phyloP scores from a whole-genome alignment of 1,140 invertebrate genomes.

The Zaprionus davidi region DNA sequence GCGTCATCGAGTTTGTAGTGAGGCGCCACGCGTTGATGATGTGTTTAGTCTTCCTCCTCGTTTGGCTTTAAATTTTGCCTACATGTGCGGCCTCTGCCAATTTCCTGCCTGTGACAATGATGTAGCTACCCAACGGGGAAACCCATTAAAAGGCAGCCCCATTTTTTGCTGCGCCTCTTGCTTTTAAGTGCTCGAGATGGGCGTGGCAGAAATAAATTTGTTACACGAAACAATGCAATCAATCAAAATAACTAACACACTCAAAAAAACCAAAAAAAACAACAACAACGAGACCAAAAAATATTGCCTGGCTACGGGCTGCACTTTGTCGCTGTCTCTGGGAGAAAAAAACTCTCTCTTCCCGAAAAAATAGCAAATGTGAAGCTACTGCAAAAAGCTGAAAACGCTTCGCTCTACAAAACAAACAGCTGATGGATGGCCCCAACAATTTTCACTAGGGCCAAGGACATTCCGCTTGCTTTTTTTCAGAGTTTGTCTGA shows the following conservation, averaged over 20 bases:
- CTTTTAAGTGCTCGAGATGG: slow-evolving; percentile 38
- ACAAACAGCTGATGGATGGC: slow-evolving; percentile 60
- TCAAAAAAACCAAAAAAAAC: neutral
- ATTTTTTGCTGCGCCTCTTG: slow-evolving; percentile 26
- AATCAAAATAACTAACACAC: slow-evolving; percentile 64
- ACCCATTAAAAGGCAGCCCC: slow-evolving; percentile 32
- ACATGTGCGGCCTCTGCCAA: slow-evolving; percentile 40
- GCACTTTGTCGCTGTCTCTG: slow-evolving; percentile 58
- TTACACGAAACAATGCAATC: slow-evolving; percentile 68
- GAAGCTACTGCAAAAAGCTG: slow-evolving; percentile 36
- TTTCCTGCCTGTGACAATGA: slow-evolving; percentile 50
- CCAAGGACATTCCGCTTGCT: slow-evolving; percentile 54
- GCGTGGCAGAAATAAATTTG: slow-evolving; percentile 61
- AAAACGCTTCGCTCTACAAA: slow-evolving; percentile 48
- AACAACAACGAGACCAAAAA: slow-evolving; percentile 15
- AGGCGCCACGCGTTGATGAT: slow-evolving; percentile 13
- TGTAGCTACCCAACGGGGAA: slow-evolving; percentile 34
- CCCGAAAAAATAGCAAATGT: slow-evolving; percentile 15
- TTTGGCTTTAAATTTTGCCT: slow-evolving; percentile 44
- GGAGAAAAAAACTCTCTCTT: neutral
- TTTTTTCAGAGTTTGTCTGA: slow-evolving; percentile 13
- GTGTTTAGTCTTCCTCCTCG: slow-evolving; percentile 10
- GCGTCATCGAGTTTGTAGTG: slow-evolving; percentile 43
- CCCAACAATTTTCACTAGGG: slow-evolving; percentile 53
- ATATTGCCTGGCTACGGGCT: slow-evolving; percentile 29